A percentile compares a stretch with the other conserved stretches of the same genome.
These are phyloP conservation scores for Cotesia chilonis DNA, from an alignment of 1,140 invertebrate species.

Conservation along the genomic window DNA sequence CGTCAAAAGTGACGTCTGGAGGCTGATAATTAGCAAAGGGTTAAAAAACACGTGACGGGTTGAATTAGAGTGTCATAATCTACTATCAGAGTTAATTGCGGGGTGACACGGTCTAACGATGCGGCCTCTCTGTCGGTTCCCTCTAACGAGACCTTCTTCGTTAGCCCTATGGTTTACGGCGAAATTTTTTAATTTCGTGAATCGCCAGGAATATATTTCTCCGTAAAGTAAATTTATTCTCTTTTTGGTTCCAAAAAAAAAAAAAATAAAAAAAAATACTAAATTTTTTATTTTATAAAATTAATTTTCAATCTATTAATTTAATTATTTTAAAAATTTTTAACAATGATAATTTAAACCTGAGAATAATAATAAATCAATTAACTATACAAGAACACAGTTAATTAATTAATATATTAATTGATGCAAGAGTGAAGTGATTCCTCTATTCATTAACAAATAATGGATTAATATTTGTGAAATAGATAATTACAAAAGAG, in stretches of 20 bases:
- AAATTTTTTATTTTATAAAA: neutral
- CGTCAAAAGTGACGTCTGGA: slow-evolving; percentile 13
- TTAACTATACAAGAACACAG: too few species aligned
- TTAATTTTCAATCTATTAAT: too few species aligned
- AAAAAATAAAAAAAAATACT: slow-evolving; percentile 23
- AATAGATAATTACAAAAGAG: neutral
- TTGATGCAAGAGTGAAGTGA: neutral
- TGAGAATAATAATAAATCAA: too few species aligned
- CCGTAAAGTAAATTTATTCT: slow-evolving; percentile 14
- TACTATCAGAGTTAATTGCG: slow-evolving; percentile 53
- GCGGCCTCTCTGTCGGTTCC: slow-evolving; percentile 59
- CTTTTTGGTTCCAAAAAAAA: neutral
- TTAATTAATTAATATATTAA: too few species aligned
- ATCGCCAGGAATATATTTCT: slow-evolving; percentile 50
- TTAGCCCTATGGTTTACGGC: slow-evolving; percentile 47
- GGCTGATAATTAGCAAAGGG: slow-evolving; percentile 15
- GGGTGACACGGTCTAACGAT: slow-evolving; percentile 52
- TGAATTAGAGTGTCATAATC: slow-evolving; percentile 45
- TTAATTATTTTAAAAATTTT: too few species aligned
- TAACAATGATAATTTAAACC: too few species aligned
- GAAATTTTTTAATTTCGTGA: slow-evolving; percentile 53
- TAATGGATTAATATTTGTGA: too few species aligned
- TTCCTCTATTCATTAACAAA: neutral
- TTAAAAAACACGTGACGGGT: slow-evolving; percentile 37
- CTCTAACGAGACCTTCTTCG: slow-evolving; percentile 49